A percentile compares a stretch with the other conserved stretches of the same genome.
These are phyloP conservation scores for Papilio protenor DNA, from an alignment of 2,888 invertebrate species.

Conservation along the genomic window DNA sequence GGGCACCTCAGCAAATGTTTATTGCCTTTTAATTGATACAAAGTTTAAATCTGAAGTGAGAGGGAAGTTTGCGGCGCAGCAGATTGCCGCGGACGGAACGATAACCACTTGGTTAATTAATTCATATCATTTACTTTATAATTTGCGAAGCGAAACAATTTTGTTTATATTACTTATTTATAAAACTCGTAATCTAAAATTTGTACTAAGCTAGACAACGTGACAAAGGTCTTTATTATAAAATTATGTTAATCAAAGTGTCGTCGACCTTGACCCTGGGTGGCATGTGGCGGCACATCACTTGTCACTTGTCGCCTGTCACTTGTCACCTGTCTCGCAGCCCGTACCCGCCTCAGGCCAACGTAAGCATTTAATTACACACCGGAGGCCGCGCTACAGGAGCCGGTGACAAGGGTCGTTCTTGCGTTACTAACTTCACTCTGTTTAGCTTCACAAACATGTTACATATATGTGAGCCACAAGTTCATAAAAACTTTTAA, in stretches of 20 bases:
- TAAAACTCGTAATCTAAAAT: not conserved
- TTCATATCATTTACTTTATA: not conserved
- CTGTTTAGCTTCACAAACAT: not conserved
- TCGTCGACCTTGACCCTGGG: not conserved
- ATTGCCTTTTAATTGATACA: constrained; percentile 14
- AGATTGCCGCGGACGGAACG: not conserved
- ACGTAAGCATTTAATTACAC: not conserved
- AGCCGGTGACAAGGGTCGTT: not conserved
- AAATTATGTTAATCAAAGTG: not conserved
- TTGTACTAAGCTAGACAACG: no score
- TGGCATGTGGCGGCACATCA: not conserved
- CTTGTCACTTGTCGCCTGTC: not conserved
- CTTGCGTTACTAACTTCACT: not conserved
- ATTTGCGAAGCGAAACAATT: not conserved
- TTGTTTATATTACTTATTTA: not conserved
- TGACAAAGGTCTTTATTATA: no score
- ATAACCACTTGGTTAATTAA: not conserved
- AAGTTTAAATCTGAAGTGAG: not conserved
- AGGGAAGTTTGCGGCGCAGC: not conserved
- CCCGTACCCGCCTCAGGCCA: not conserved
- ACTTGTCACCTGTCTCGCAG: not conserved
- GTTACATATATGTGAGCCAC: no score
- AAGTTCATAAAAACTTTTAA: no score
- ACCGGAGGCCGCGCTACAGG: constrained; percentile 1
- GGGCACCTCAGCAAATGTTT: not conserved